phyloP scores from a whole-genome alignment of 1,140 invertebrate genomes.

The Plodia interpunctella region DNA sequence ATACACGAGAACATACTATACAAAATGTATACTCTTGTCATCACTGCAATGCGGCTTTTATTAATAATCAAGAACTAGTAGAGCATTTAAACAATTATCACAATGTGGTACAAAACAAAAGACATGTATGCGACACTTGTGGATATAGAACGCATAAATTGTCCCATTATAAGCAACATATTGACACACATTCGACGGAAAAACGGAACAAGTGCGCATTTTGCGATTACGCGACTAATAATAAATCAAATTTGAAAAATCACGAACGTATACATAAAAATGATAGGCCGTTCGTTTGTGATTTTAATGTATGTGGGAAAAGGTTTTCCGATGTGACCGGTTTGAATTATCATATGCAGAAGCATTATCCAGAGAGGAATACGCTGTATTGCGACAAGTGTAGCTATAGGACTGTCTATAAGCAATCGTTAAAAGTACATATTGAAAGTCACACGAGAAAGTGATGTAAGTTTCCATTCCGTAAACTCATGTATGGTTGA shows the following conservation, averaged over 20 bases:
- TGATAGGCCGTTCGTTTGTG: slow-evolving; percentile 33
- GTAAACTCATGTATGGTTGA: too few species aligned
- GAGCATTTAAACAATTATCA: slow-evolving; percentile 16
- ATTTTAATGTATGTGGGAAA: slow-evolving; percentile 31
- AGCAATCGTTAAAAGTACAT: slow-evolving; percentile 39
- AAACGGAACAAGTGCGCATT: slow-evolving; percentile 29
- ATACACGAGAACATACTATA: slow-evolving; percentile 22
- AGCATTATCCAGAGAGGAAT: slow-evolving; percentile 36
- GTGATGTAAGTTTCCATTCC: too few species aligned
- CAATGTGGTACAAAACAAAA: slow-evolving; percentile 15
- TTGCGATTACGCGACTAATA: slow-evolving; percentile 50
- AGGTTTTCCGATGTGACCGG: slow-evolving; percentile 29
- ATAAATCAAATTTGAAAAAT: slow-evolving; percentile 38
- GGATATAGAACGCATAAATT: slow-evolving; percentile 38
- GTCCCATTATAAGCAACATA: slow-evolving; percentile 42
- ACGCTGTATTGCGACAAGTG: slow-evolving; percentile 38
- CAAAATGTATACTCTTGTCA: slow-evolving; percentile 29
- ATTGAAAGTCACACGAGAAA: slow-evolving; percentile 33
- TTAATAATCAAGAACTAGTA: slow-evolving; percentile 13
- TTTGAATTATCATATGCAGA: slow-evolving; percentile 34
- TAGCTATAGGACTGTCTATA: slow-evolving; percentile 46
- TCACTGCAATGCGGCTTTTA: slow-evolving; percentile 34
- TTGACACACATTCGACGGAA: slow-evolving; percentile 27
- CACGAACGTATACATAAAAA: slow-evolving; percentile 39
- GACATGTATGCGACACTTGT: slow-evolving; percentile 31